These are phyloP conservation scores for Dryobota labecula DNA, from an alignment of 2,888 invertebrate species.

Conservation along the genomic window DNA sequence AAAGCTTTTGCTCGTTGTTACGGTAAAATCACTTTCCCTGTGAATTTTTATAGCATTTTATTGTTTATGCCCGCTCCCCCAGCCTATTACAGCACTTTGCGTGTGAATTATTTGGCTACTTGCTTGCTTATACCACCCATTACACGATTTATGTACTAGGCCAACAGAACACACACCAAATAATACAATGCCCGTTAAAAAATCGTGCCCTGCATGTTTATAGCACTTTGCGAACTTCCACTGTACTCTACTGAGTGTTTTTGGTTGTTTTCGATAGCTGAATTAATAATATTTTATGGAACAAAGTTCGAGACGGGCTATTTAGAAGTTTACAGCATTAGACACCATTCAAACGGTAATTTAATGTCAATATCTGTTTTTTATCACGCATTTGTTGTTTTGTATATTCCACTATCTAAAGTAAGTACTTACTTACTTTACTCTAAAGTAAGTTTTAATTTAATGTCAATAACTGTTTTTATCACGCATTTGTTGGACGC, in stretches of 20 bases:
- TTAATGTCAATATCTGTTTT: constrained; percentile 24
- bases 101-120: constrained; percentile 87
- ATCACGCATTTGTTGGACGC: no score
- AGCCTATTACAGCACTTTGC: constrained; percentile 82
- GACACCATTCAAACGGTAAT: constrained; percentile 24
- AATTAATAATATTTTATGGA: constrained; percentile 50
- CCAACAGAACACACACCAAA: constrained; percentile 65
- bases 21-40: constrained; percentile 77
- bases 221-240: constrained; percentile 47
- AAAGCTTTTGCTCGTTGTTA: constrained; percentile 60
- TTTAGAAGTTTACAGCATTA: constrained; percentile 13
- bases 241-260: constrained; percentile 40
- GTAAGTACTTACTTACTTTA: no score
- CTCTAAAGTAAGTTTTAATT: no score
- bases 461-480: no score
- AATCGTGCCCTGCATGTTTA: constrained; percentile 60
- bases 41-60: constrained; percentile 83
- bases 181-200: constrained; percentile 66
- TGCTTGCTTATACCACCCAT: constrained; percentile 78
- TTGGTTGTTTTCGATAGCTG: constrained; percentile 31
- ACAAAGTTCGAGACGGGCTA: constrained; percentile 9
- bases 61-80: constrained; percentile 82
- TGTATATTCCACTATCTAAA: no score
- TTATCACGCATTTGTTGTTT: constrained; percentile 12
- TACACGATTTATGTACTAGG: constrained; percentile 82